Evolutionary conservation across 2,888 invertebrate species (phyloP).

Genomic region (Ischnura elegans): DNA sequence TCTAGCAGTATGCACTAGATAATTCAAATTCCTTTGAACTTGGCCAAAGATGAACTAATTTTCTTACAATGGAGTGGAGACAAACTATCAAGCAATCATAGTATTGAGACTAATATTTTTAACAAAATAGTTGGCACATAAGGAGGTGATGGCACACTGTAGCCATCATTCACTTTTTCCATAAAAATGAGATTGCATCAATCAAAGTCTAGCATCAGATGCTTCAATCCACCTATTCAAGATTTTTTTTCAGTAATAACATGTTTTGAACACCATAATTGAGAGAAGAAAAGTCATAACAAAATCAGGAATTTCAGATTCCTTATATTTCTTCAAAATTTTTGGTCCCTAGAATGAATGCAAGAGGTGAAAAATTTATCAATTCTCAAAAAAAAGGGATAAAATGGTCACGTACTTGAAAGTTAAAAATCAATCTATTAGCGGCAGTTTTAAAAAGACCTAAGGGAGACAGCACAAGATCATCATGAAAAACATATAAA

Average conservation of each 20-base stretch:
- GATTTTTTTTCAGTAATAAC: neutral
- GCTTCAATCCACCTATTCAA: neutral
- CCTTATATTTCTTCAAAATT: neutral
- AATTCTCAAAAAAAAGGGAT: neutral
- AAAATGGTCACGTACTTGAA: too few relatives aligned
- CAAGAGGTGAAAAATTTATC: neutral
- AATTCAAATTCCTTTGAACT: too few relatives aligned
- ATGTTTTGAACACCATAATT: neutral
- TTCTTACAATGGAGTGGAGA: neutral
- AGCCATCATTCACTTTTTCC: neutral
- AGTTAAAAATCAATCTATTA: neutral
- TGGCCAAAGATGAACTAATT: too few relatives aligned
- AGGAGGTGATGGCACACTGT: neutral
- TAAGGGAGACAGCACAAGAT: neutral
- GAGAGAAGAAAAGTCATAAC: neutral
- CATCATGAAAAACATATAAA: neutral
- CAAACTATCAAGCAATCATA: neutral
- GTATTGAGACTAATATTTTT: neutral
- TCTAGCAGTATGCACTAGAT: too few relatives aligned
- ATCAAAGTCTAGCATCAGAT: neutral
- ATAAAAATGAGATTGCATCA: neutral
- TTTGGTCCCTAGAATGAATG: conserved; percentile 35
- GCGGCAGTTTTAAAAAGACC: neutral
- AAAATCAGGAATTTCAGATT: neutral
- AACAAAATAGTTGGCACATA: neutral